Conservation (phyloP, 2,888 invertebrate species). For the Pocota personata region DNA sequence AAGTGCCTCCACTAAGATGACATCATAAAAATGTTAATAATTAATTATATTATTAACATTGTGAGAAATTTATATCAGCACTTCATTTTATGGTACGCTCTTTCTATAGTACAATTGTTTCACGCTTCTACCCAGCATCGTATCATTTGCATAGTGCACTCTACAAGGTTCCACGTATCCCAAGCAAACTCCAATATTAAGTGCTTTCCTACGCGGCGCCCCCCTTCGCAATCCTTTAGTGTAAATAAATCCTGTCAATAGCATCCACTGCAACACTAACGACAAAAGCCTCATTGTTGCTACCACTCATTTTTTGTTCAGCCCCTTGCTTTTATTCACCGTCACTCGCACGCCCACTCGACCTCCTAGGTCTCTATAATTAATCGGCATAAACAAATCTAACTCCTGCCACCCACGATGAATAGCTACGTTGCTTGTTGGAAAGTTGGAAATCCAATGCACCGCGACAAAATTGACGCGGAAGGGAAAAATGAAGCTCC, state of each 20-base stretch:
- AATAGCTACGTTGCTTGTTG: background rate
- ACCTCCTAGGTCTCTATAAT: slow-evolving; percentile 27
- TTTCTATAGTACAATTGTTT: background rate
- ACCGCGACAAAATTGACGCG: background rate
- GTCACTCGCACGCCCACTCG: background rate
- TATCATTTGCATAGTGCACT: slow-evolving; percentile 15
- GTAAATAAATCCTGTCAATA: slow-evolving; percentile 54
- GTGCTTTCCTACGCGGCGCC: background rate
- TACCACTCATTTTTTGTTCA: background rate
- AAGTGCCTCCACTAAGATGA: slow-evolving; percentile 1
- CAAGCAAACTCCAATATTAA: background rate
- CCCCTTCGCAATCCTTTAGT: background rate
- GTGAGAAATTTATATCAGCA: slow-evolving; percentile 33
- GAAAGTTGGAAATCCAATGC: background rate
- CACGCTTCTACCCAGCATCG: background rate
- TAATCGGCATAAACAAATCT: slow-evolving; percentile 51
- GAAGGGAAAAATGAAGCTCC: background rate
- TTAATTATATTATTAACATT: slow-evolving; percentile 29
- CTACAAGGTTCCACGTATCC: background rate
- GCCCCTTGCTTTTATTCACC: background rate
- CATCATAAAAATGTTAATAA: slow-evolving; percentile 14
- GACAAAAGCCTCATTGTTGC: slow-evolving; percentile 14
- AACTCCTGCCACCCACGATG: slow-evolving; percentile 24
- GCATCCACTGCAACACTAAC: slow-evolving; percentile 16
- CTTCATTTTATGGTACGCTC: slow-evolving; percentile 1